Percentiles rank a stretch among this genome's conserved stretches.
Evolutionary conservation across 2,113 vertebrate species (phyloP).

Genomic region (Anguilla japonica): DNA sequence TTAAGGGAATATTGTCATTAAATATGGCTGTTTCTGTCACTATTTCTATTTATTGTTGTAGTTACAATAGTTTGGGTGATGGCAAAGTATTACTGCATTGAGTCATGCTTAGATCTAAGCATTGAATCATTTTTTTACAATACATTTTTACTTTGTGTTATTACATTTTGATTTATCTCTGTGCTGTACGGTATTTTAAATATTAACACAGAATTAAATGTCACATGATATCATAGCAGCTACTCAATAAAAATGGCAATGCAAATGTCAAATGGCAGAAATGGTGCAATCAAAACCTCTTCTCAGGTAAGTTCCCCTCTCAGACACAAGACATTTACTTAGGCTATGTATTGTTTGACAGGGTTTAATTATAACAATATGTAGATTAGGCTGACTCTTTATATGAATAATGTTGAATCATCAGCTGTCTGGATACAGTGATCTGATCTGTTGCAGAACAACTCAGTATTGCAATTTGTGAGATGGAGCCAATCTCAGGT

Average conservation of each 20-base stretch:
- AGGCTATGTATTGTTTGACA: background rate
- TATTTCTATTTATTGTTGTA: background rate
- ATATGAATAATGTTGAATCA: background rate
- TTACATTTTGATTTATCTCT: background rate
- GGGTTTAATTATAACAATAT: background rate
- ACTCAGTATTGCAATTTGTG: slow-evolving; percentile 10
- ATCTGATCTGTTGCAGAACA: background rate
- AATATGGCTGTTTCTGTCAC: background rate
- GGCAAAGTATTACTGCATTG: background rate
- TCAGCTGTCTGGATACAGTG: background rate
- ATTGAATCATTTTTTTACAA: background rate
- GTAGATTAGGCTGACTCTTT: background rate
- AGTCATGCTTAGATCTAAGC: background rate
- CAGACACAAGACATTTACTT: background rate
- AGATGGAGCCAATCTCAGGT: slow-evolving; percentile 29
- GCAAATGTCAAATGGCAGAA: background rate
- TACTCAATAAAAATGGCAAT: background rate
- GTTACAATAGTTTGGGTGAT: background rate
- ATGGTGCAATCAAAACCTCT: background rate
- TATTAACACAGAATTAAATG: background rate
- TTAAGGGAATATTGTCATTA: background rate
- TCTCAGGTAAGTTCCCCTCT: background rate
- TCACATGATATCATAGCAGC: background rate
- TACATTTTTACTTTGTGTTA: background rate
- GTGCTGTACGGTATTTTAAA: background rate